These are phyloP conservation scores for Zootermopsis nevadensis DNA, from an alignment of 2,888 invertebrate genomes.

Conservation along the genomic window DNA sequence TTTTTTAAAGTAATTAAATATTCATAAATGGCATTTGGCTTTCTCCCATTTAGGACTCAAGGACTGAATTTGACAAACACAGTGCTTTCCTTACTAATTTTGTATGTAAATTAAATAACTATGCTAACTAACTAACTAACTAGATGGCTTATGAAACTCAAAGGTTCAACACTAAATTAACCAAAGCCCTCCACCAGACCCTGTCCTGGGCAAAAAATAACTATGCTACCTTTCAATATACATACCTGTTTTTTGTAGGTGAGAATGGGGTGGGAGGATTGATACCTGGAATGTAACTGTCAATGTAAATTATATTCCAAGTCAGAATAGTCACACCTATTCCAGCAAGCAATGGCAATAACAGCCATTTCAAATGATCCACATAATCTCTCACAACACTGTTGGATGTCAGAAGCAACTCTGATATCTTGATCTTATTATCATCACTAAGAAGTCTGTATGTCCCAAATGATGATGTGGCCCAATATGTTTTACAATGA, in stretches of 20 bases:
- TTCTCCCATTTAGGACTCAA: too few species aligned
- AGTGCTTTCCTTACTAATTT: too few species aligned
- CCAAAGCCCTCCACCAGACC: too few species aligned
- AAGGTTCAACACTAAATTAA: too few species aligned
- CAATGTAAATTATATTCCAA: slow-evolving; percentile 71
- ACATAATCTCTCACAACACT: slow-evolving; percentile 6
- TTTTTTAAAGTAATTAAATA: too few species aligned
- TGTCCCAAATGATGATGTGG: not conserved
- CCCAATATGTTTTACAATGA: not conserved
- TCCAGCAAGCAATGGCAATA: slow-evolving; percentile 58
- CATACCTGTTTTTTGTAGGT: slow-evolving; percentile 65
- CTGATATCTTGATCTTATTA: not conserved
- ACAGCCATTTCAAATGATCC: slow-evolving; percentile 23
- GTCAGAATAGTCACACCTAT: slow-evolving; percentile 66
- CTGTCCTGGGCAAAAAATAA: too few species aligned
- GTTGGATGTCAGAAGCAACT: not conserved
- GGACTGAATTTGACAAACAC: too few species aligned
- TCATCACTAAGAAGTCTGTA: not conserved
- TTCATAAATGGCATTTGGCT: too few species aligned
- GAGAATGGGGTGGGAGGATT: slow-evolving; percentile 71
- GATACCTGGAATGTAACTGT: slow-evolving; percentile 71
- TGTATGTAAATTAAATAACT: not conserved
- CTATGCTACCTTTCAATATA: slow-evolving; percentile 25
- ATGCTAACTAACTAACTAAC: too few species aligned
- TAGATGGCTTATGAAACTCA: too few species aligned